Evolutionary conservation across 2,888 invertebrate genomes (phyloP), one percentile per base, ranked within the genome.

Genomic region (Tiphia femorata): DNA sequence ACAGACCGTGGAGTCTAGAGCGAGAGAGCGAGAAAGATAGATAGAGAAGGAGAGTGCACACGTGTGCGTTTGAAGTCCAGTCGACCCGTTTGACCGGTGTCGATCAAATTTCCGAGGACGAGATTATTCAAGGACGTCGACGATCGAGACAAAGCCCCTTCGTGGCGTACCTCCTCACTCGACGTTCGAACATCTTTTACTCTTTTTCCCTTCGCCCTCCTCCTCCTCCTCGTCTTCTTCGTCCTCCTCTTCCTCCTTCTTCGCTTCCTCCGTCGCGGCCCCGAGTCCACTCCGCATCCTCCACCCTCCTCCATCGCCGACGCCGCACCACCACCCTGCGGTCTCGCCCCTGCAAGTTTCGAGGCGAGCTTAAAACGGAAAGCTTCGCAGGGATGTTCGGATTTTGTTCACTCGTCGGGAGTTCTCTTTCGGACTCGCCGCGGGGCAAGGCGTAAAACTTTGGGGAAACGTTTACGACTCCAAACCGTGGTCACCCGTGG

Each of bases 81-180:
- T 67, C 74, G 73, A 80, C 79, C 72, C 79, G 80, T 81, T 78
- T 77, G 79, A 75, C 75, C 77, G 70, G 79, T 78, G 81, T 82
- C 81, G 81, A 82, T 82, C 80, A 82, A 80, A 80, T 81, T 80
- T 79, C 79, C 75, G 75, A 79, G 75, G 76, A 73, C 67, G 70
- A 74, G 70, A 76, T 71, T 67, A 75, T 75, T 72, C 79, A 78
- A 78, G 77, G 79, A 70, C 77, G 67, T 52, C 70, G 62, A 58
- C 73, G 67, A 64, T 55, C 71, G 68, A 76, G 76, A 79, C 77
- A 77, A 76, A 77, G 73, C 74, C 70, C 58, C 60, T 50, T 67
- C 67, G 50, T 52, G 30, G 49, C 49, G 51, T 42, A 46, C 21
- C 37, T 43, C 55, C 59, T 55, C 49, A 33, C 50, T 40, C 53